These are phyloP conservation scores for Phrynosoma platyrhinos DNA, from an alignment of 2,113 vertebrate species.

Conservation along the genomic window DNA sequence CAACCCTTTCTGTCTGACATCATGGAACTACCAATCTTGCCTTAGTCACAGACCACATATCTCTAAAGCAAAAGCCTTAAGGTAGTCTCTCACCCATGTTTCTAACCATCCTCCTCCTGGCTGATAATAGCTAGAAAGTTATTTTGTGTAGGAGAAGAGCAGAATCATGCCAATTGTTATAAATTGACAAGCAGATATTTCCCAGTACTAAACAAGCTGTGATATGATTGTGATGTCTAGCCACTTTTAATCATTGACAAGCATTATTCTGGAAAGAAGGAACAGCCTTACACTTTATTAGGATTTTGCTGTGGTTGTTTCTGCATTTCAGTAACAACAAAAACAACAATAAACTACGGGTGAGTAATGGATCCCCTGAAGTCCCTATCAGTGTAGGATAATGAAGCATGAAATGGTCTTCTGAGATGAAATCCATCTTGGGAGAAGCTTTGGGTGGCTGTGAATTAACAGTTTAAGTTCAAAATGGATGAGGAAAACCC, in stretches of 20 bases:
- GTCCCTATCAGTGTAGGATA: conserved; percentile 58
- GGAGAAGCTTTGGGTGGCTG: conserved; percentile 52
- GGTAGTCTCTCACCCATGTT: neutral
- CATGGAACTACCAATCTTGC: neutral
- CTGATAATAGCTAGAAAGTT: neutral
- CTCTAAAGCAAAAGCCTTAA: neutral
- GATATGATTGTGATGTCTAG: neutral
- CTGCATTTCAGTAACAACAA: neutral
- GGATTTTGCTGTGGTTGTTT: rapidly evolving
- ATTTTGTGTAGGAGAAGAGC: neutral
- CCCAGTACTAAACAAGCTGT: neutral
- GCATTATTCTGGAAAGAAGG: neutral
- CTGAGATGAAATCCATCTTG: conserved; percentile 65
- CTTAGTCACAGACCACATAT: neutral
- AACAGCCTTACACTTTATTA: conserved; percentile 5
- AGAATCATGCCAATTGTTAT: neutral
- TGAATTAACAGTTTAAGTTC: conserved; percentile 58
- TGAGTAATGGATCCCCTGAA: conserved; percentile 56
- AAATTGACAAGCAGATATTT: neutral
- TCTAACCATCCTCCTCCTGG: neutral
- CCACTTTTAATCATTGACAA: neutral
- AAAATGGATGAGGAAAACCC: conserved; percentile 46
- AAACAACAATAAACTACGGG: neutral
- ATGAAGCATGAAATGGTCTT: conserved; percentile 71
- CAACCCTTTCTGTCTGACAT: neutral